These are phyloP conservation scores for Galerucella calmariensis DNA, from an alignment of 2,888 invertebrate species.

Conservation along the genomic window DNA sequence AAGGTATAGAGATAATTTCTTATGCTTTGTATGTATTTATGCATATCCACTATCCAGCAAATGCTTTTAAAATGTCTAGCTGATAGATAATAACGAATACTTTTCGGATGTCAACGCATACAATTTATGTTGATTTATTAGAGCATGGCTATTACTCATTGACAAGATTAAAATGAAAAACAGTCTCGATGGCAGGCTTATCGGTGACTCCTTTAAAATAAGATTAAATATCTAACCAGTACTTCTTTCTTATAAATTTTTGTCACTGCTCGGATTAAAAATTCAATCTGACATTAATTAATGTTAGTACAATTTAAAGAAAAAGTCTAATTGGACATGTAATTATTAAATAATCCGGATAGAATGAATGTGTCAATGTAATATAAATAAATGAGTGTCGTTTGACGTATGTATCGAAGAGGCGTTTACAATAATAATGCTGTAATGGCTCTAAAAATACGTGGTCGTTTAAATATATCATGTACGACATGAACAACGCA, in stretches of 20 bases:
- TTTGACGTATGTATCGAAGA: too few relatives aligned
- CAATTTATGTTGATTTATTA: slow-evolving; percentile 5
- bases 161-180: neutral
- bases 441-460: too few relatives aligned
- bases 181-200: neutral
- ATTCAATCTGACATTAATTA: neutral
- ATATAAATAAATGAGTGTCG: too few relatives aligned
- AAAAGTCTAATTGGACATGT: neutral
- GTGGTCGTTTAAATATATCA: too few relatives aligned
- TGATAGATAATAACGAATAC: neutral
- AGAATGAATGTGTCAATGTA: too few relatives aligned
- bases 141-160: neutral
- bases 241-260: neutral
- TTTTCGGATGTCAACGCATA: neutral
- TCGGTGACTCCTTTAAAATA: slow-evolving; percentile 2
- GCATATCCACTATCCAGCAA: neutral
- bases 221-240: slow-evolving; percentile 1
- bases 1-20: too few relatives aligned
- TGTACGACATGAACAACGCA: too few relatives aligned
- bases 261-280: neutral
- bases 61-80: slow-evolving; percentile 3
- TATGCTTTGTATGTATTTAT: neutral
- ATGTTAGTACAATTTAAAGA: neutral
- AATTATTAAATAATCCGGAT: neutral
- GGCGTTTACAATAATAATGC: too few relatives aligned